A percentile compares a stretch with the other conserved stretches of the same genome.
phyloP scores from a whole-genome alignment of 2,888 invertebrate species.

The Pheosia gnoma region DNA sequence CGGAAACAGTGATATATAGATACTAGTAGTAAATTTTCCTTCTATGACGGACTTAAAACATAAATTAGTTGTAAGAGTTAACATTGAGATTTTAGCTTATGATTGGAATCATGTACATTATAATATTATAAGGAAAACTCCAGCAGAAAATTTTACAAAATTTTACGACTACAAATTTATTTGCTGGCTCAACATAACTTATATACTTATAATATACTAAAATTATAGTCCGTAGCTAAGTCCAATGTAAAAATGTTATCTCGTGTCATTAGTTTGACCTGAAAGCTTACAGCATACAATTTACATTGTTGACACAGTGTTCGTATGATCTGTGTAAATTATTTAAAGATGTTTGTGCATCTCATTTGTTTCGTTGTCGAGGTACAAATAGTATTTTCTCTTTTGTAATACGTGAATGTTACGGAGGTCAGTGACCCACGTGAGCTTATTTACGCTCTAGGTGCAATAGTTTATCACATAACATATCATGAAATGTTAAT shows the following conservation, averaged over 20 bases:
- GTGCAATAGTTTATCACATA: not conserved
- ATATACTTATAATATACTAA: too few species aligned
- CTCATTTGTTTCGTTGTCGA: not conserved
- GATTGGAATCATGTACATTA: too few species aligned
- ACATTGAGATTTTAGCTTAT: too few species aligned
- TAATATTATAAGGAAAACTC: too few species aligned
- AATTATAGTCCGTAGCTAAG: not conserved
- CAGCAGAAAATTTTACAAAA: too few species aligned
- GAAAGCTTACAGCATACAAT: not conserved
- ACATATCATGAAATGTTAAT: not conserved
- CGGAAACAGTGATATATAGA: too few species aligned
- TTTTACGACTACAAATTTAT: too few species aligned
- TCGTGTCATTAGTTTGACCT: not conserved
- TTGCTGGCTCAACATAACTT: too few species aligned
- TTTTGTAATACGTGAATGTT: not conserved
- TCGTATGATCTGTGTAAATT: not conserved
- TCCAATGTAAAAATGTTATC: not conserved
- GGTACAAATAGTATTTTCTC: not conserved
- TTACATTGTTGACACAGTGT: not conserved
- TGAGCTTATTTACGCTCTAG: not conserved
- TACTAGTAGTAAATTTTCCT: too few species aligned
- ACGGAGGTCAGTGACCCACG: not conserved
- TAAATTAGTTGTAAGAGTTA: too few species aligned
- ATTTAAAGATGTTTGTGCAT: constrained; percentile 1
- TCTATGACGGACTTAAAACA: too few species aligned